Percentiles rank a stretch among this genome's conserved stretches.
These are phyloP conservation scores for Dendroctonus valens DNA, from an alignment of 1,140 invertebrate species.

Conservation along the genomic window DNA sequence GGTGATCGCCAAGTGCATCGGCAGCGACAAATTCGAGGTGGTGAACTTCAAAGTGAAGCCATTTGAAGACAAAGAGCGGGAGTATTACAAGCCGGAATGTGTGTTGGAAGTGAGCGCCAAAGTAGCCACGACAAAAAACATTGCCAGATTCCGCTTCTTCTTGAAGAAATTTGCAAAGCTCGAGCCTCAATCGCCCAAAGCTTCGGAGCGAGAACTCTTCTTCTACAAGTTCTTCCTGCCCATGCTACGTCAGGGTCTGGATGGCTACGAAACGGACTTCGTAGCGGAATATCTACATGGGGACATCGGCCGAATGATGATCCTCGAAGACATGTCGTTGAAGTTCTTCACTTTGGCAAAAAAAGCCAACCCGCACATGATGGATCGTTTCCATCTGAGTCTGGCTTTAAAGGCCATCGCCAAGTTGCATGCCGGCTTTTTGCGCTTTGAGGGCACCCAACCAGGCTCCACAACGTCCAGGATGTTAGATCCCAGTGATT, in stretches of 20 bases:
- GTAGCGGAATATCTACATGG: conserved; percentile 9
- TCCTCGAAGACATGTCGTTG: conserved; percentile 27
- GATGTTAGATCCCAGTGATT: conserved; percentile 10
- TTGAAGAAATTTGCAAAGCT: conserved; percentile 9
- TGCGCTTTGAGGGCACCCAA: conserved; percentile 9
- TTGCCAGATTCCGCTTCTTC: conserved; percentile 19
- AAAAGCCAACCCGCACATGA: conserved; percentile 9
- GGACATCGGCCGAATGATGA: conserved; percentile 2
- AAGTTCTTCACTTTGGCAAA: conserved; percentile 8
- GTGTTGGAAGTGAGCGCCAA: conserved; percentile 25
- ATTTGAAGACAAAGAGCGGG: conserved; percentile 21
- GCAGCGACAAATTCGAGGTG: conserved; percentile 19
- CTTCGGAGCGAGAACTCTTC: conserved; percentile 7
- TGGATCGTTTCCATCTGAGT: conserved; percentile 26
- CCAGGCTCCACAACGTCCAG: neutral
- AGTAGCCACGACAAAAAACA: conserved; percentile 14
- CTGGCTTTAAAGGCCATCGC: conserved; percentile 20
- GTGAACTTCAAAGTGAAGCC: conserved; percentile 25
- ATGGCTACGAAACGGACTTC: conserved; percentile 15
- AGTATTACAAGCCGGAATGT: conserved; percentile 19
- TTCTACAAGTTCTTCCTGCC: conserved; percentile 16
- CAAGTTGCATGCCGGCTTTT: conserved; percentile 12
- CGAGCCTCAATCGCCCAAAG: neutral
- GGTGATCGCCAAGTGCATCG: conserved; percentile 10
- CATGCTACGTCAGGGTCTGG: neutral